phyloP scores from a whole-genome alignment of 2,113 vertebrate genomes.

The Pyrgilauda ruficollis region DNA sequence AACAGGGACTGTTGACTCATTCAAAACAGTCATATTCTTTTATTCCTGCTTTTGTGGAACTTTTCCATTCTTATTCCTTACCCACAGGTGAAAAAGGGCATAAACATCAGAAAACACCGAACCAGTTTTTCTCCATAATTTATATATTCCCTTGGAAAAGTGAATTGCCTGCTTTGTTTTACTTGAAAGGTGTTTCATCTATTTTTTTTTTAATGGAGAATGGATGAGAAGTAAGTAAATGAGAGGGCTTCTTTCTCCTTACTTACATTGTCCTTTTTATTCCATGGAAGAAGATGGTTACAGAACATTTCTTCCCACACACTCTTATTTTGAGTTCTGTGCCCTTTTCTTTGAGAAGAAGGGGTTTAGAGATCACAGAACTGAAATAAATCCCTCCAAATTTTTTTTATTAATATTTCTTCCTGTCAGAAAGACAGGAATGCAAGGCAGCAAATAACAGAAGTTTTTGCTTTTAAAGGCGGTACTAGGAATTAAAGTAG shows the following conservation, averaged over 20 bases:
- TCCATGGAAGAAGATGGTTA: background rate
- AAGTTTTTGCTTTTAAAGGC: background rate
- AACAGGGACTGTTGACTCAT: background rate
- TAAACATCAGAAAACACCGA: background rate
- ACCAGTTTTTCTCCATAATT: background rate
- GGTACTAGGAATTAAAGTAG: background rate
- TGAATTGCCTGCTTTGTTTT: background rate
- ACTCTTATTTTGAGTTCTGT: constrained; percentile 16
- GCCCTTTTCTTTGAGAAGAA: constrained; percentile 43
- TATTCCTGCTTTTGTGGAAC: background rate
- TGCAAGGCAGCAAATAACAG: background rate
- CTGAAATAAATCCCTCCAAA: constrained; percentile 9
- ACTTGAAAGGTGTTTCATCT: background rate
- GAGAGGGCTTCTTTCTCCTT: background rate
- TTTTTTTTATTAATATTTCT: background rate
- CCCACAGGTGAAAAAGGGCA: background rate
- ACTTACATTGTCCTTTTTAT: constrained; percentile 8
- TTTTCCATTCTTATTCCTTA: background rate
- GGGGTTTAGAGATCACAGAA: constrained; percentile 15
- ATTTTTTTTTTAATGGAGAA: background rate
- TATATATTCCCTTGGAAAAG: background rate
- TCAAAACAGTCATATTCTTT: background rate
- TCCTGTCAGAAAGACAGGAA: background rate
- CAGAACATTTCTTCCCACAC: constrained; percentile 48
- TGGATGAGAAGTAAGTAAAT: background rate